Percentiles rank a stretch among this genome's conserved stretches.
Conservation (phyloP, 1,140 invertebrate species). For the Caenorhabditis inopinata region DNA sequence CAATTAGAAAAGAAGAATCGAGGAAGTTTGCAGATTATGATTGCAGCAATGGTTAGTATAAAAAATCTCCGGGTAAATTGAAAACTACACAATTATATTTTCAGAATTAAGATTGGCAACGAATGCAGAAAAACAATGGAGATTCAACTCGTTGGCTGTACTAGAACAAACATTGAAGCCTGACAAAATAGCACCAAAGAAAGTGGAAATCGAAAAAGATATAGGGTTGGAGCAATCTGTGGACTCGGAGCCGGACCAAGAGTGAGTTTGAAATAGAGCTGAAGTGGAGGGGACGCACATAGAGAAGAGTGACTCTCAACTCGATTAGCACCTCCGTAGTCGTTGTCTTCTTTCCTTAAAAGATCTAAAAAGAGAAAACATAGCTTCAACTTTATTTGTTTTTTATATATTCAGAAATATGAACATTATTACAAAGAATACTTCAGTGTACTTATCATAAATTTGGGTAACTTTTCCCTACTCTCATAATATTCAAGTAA, state of each 20-base stretch:
- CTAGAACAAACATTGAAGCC: not conserved
- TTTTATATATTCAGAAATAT: no score
- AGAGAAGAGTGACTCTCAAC: not conserved
- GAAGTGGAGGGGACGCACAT: not conserved
- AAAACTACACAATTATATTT: not conserved
- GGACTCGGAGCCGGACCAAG: not conserved
- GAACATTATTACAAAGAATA: no score
- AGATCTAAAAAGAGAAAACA: no score
- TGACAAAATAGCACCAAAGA: not conserved
- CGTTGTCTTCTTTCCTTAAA: not conserved
- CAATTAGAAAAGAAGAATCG: not conserved
- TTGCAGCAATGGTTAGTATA: not conserved
- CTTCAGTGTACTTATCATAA: no score
- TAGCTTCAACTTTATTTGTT: no score
- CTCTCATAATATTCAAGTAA: no score
- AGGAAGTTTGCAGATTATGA: constrained; percentile 14
- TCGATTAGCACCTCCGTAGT: constrained; percentile 15
- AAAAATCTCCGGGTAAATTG: no score
- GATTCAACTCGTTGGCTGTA: not conserved
- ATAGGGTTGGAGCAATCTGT: not conserved
- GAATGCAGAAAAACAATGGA: not conserved
- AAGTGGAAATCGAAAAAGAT: not conserved
- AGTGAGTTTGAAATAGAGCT: constrained; percentile 15
- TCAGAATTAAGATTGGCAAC: not conserved
- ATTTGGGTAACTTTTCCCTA: no score